Conservation (phyloP, 2,113 vertebrate genomes). For the Chaenogobius annularis region DNA sequence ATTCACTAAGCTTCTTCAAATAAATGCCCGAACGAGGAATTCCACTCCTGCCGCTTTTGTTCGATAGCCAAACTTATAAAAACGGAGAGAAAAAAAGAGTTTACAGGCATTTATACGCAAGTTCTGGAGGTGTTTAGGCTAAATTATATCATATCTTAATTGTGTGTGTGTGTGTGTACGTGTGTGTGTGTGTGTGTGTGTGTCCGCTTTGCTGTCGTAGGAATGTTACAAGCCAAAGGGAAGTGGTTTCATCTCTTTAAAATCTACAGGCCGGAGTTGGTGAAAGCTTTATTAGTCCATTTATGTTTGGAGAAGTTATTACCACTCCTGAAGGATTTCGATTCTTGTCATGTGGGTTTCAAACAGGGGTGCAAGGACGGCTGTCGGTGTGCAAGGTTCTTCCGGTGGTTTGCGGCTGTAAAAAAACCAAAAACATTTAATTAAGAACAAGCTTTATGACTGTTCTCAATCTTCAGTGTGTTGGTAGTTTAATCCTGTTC, state of each 20-base stretch:
- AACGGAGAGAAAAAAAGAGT: constrained; percentile 33
- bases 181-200: constrained; percentile 8
- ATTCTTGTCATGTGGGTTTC: background rate
- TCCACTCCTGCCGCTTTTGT: constrained; percentile 43
- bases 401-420: background rate
- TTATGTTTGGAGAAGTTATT: constrained; percentile 14
- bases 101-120: constrained; percentile 43
- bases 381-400: background rate
- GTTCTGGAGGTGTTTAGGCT: constrained; percentile 39
- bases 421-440: background rate
- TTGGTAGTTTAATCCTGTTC: too few species aligned
- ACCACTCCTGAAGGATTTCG: constrained; percentile 9
- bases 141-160: constrained; percentile 60
- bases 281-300: constrained; percentile 34
- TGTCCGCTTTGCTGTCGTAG: constrained; percentile 27
- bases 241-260: constrained; percentile 46
- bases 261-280: constrained; percentile 30
- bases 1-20: constrained; percentile 50
- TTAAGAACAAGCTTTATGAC: background rate
- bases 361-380: background rate
- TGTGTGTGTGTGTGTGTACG: background rate
- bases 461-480: too few species aligned
- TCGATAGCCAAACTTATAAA: constrained; percentile 57
- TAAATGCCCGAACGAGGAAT: constrained; percentile 56
- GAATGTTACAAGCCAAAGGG: constrained; percentile 42